These are phyloP conservation scores for Saguinus imperator DNA, from an alignment of 2,113 vertebrate species.

Conservation along the genomic window DNA sequence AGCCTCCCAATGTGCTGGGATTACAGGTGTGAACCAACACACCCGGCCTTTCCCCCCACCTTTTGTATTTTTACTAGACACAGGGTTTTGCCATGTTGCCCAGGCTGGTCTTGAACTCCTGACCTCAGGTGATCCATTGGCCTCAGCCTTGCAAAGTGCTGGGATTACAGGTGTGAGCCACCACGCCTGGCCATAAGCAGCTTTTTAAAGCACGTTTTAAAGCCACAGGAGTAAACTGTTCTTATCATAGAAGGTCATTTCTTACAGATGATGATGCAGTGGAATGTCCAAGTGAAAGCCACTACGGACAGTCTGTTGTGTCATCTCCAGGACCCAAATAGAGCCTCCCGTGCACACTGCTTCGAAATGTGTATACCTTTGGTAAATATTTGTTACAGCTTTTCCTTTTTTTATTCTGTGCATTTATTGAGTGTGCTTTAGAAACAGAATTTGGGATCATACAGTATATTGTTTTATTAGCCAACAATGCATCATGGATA, in stretches of 20 bases:
- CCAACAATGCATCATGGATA: background rate
- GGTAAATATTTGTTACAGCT: rapidly evolving
- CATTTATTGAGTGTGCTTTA: background rate
- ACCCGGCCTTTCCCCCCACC: too few species aligned
- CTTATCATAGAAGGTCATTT: too few species aligned
- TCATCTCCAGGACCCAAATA: rapidly evolving
- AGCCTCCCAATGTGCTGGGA: background rate
- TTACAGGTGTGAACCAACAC: background rate
- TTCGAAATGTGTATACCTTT: too few species aligned
- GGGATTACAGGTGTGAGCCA: background rate
- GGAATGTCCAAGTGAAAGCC: background rate
- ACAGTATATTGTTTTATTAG: background rate
- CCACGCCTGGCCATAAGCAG: too few species aligned
- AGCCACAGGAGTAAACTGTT: rapidly evolving
- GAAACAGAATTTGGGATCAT: background rate
- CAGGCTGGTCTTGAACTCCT: background rate
- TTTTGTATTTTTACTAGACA: background rate
- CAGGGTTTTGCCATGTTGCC: background rate
- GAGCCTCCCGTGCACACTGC: rapidly evolving
- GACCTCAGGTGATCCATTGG: background rate
- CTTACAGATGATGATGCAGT: rapidly evolving
- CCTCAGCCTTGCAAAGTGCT: background rate
- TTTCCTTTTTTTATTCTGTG: background rate
- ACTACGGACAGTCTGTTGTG: rapidly evolving
- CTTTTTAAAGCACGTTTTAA: background rate